Evolutionary conservation across 2,113 vertebrate genomes (phyloP).

Genomic region (Eudyptes chrysolophus): DNA sequence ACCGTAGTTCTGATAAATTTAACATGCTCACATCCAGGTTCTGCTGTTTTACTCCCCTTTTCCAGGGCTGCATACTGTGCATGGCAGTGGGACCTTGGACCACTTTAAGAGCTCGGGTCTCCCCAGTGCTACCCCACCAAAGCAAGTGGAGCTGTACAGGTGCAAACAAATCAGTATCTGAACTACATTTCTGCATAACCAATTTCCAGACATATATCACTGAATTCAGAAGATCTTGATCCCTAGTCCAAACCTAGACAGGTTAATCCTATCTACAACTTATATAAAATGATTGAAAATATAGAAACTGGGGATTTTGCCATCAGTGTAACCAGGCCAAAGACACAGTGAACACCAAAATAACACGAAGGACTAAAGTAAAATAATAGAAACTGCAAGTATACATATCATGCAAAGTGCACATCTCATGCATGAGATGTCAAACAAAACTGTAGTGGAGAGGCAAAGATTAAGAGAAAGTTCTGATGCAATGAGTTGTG

Average conservation of each 20-base stretch:
- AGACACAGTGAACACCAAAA: background rate
- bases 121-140: background rate
- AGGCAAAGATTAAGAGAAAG: conserved; percentile 26
- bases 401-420: background rate
- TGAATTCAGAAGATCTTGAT: background rate
- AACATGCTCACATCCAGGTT: background rate
- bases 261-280: background rate
- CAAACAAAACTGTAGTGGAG: conserved; percentile 8
- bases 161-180: background rate
- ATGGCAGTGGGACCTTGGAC: too few species aligned
- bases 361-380: background rate
- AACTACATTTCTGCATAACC: background rate
- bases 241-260: background rate
- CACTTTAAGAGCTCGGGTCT: background rate
- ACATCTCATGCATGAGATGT: background rate
- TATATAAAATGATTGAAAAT: background rate
- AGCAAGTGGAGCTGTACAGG: background rate
- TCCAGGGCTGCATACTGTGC: background rate
- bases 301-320: background rate
- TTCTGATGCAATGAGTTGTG: background rate
- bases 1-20: background rate
- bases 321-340: background rate
- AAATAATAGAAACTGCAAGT: background rate
- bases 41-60: background rate
- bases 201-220: background rate